phyloP scores from a whole-genome alignment of 2,113 vertebrate genomes.

The Labeo catla region DNA sequence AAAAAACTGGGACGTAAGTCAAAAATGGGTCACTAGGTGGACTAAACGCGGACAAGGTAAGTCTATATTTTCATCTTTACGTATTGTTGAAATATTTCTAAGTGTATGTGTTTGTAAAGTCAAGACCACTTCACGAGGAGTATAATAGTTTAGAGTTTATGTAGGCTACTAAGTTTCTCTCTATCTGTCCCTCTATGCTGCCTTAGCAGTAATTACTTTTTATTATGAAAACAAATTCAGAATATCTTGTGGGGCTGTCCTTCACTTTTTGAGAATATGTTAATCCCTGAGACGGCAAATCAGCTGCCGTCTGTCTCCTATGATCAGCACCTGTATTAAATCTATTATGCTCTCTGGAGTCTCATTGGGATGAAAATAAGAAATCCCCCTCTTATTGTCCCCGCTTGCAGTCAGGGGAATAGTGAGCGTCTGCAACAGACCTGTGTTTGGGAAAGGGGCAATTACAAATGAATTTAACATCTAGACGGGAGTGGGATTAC shows the following conservation, averaged over 20 bases:
- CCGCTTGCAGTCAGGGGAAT: conserved; percentile 63
- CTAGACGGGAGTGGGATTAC: conserved; percentile 70
- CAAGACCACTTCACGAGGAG: too few species aligned
- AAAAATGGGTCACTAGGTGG: too few species aligned
- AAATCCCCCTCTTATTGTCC: conserved; percentile 70
- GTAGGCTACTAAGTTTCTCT: not conserved
- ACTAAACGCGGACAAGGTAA: too few species aligned
- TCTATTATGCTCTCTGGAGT: conserved; percentile 63
- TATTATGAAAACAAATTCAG: conserved; percentile 46
- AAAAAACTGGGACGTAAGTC: too few species aligned
- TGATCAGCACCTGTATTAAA: conserved; percentile 64
- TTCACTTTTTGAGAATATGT: conserved; percentile 25
- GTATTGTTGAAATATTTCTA: too few species aligned
- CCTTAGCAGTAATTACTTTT: not conserved
- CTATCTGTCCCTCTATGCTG: not conserved
- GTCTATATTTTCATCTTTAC: too few species aligned
- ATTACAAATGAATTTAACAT: conserved; percentile 77
- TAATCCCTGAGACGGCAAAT: conserved; percentile 46
- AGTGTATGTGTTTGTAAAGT: too few species aligned
- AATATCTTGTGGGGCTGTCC: conserved; percentile 20
- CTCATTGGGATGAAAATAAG: conserved; percentile 58
- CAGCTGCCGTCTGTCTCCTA: conserved; percentile 42
- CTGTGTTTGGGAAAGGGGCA: conserved; percentile 69
- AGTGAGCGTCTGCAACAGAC: conserved; percentile 63
- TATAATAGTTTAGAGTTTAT: too few species aligned